Percentiles rank a stretch among this genome's conserved stretches.
phyloP scores from a whole-genome alignment of 2,797 vertebrate genomes.

The Hydrolagus colliei region DNA sequence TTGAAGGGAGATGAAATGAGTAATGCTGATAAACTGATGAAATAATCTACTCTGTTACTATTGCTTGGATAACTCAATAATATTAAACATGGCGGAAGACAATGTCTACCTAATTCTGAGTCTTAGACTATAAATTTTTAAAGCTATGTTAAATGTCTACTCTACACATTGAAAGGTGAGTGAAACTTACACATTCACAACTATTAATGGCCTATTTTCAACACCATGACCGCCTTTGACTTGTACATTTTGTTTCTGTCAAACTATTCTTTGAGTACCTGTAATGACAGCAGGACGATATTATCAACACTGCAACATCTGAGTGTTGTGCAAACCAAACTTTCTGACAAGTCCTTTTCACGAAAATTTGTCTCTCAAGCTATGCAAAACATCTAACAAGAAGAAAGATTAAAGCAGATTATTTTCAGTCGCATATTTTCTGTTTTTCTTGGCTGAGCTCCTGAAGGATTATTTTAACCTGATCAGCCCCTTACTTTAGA shows the following conservation, averaged over 20 bases:
- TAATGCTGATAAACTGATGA: background rate
- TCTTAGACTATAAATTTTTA: background rate
- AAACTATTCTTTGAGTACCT: background rate
- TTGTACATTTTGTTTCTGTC: background rate
- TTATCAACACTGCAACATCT: background rate
- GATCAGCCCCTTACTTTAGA: slow-evolving; percentile 25
- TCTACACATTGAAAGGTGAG: background rate
- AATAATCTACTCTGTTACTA: background rate
- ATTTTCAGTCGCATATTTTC: background rate
- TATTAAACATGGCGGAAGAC: background rate
- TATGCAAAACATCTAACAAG: background rate
- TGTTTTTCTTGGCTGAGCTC: background rate
- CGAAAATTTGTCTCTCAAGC: background rate
- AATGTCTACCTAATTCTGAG: background rate
- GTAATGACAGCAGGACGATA: background rate
- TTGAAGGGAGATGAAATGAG: background rate
- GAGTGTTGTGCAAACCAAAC: background rate
- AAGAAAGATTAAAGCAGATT: background rate
- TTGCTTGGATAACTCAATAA: background rate
- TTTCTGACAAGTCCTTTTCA: background rate
- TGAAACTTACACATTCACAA: background rate
- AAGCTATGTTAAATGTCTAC: background rate
- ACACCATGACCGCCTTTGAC: background rate
- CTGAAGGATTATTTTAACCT: background rate
- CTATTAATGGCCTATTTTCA: background rate